Conservation (phyloP, 2,888 invertebrate genomes). For the Bellardia pandia region DNA sequence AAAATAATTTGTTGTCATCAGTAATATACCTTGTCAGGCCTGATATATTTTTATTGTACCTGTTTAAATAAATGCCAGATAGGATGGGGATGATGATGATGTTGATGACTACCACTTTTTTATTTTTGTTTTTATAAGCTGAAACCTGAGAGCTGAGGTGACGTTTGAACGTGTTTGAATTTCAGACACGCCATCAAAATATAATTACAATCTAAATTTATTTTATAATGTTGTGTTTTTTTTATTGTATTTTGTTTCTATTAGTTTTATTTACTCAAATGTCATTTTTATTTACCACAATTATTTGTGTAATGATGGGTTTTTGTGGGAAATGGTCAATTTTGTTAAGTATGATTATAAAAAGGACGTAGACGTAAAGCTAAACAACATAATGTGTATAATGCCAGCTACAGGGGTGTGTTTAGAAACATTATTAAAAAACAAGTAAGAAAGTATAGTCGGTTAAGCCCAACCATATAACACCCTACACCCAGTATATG, state of each 20-base stretch:
- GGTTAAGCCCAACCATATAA: no score
- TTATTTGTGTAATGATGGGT: slow-evolving; percentile 34
- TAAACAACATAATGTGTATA: no score
- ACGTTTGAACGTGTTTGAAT: background rate
- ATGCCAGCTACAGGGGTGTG: background rate
- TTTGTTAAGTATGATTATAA: background rate
- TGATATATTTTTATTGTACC: background rate
- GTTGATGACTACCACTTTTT: no score
- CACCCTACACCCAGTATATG: no score
- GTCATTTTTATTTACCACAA: slow-evolving; percentile 20
- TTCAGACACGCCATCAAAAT: slow-evolving; percentile 39
- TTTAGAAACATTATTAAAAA: background rate
- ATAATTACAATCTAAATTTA: slow-evolving; percentile 31
- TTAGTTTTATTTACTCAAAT: slow-evolving; percentile 12
- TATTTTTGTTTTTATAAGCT: no score
- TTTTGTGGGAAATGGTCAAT: background rate
- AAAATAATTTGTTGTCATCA: background rate
- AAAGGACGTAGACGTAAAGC: background rate
- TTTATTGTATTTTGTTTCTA: background rate
- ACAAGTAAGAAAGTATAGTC: background rate
- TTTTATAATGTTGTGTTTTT: background rate
- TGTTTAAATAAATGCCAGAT: background rate
- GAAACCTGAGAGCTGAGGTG: no score
- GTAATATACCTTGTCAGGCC: background rate
- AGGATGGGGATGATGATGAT: no score